phyloP scores from a whole-genome alignment of 1,140 invertebrate species.

The Drosophila ambigua region DNA sequence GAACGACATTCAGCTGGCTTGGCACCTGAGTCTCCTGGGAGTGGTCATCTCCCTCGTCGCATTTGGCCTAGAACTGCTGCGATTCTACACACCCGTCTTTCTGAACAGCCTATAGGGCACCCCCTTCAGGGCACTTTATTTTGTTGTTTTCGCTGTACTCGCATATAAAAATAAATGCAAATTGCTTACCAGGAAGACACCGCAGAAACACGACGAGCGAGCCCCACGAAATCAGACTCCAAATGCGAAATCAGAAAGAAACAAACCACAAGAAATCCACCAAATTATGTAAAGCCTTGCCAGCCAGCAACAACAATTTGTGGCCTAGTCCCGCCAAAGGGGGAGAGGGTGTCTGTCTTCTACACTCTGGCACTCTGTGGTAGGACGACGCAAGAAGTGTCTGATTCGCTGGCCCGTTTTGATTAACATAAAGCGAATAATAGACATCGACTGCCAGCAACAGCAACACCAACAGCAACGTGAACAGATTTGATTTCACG shows the following conservation, averaged over 20 bases:
- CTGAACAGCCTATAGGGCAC: constrained; percentile 53
- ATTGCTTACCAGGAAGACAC: constrained; percentile 71
- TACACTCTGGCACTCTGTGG: constrained; percentile 1
- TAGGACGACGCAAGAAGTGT: constrained; percentile 49
- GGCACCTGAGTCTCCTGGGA: neutral
- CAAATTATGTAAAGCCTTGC: constrained; percentile 62
- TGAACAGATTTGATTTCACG: constrained; percentile 65
- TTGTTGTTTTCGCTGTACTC: constrained; percentile 34
- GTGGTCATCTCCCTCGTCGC: constrained; percentile 27
- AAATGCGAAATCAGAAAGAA: constrained; percentile 41
- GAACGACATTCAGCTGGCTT: constrained; percentile 32
- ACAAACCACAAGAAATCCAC: constrained; percentile 62
- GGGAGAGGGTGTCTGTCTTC: constrained; percentile 19
- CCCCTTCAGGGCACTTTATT: constrained; percentile 10
- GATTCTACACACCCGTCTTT: constrained; percentile 59
- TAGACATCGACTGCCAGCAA: constrained; percentile 49
- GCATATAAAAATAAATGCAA: constrained; percentile 71
- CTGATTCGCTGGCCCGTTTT: constrained; percentile 47
- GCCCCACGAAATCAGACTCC: constrained; percentile 52
- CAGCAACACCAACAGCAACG: constrained; percentile 41
- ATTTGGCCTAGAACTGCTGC: constrained; percentile 54
- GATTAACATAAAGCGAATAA: constrained; percentile 64
- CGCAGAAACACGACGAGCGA: constrained; percentile 61
- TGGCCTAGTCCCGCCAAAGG: constrained; percentile 13
- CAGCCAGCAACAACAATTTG: constrained; percentile 47